Percentiles rank a stretch among this genome's conserved stretches.
Conservation (phyloP, 2,797 vertebrate genomes). For the Myotis planiceps region DNA sequence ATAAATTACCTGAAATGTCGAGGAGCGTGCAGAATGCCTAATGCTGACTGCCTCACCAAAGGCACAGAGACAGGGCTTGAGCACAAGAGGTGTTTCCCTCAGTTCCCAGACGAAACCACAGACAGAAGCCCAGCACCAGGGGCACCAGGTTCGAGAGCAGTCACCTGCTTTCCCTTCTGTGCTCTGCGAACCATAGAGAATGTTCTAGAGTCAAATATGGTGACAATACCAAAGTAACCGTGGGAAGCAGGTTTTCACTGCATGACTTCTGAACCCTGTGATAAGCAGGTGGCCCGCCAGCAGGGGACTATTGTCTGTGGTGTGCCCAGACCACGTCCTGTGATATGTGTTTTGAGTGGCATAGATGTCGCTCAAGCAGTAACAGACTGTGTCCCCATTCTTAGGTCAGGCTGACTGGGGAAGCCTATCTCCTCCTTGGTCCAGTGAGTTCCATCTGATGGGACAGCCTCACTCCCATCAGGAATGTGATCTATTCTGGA, state of each 20-base stretch:
- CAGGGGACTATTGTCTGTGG: accelerated
- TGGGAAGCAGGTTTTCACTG: accelerated
- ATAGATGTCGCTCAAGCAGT: accelerated
- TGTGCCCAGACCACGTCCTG: accelerated
- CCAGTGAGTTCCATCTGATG: accelerated
- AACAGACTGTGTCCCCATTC: accelerated
- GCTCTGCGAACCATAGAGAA: accelerated
- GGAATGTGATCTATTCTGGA: accelerated
- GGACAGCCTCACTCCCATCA: accelerated
- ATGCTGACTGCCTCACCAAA: not conserved
- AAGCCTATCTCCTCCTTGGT: accelerated
- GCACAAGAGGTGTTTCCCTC: accelerated
- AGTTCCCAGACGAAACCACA: accelerated
- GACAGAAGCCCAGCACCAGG: accelerated
- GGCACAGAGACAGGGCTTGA: not conserved
- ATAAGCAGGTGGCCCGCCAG: accelerated
- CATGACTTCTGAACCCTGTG: not conserved
- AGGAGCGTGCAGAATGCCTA: not conserved
- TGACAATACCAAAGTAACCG: not conserved
- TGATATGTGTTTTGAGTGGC: not conserved
- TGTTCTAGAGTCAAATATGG: not conserved
- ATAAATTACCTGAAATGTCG: accelerated
- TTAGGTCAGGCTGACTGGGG: accelerated
- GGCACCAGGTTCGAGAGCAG: accelerated
- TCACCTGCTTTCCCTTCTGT: not conserved